Evolutionary conservation across 2,113 vertebrate genomes (phyloP).

Genomic region (Oenanthe melanoleuca): DNA sequence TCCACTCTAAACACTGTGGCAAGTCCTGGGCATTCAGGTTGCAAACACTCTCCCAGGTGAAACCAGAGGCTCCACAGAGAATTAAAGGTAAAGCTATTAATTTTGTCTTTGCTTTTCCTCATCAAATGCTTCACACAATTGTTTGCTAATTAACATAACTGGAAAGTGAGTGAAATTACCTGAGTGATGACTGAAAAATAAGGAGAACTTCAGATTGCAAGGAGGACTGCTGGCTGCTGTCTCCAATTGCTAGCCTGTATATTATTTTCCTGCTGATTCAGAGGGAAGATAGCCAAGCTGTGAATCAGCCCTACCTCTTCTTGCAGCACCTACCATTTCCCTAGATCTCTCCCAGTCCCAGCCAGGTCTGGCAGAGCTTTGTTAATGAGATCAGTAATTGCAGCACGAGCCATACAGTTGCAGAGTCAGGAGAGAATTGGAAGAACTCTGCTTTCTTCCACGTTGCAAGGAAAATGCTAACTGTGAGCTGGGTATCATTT

Average conservation of each 20-base stretch:
- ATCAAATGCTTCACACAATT: neutral
- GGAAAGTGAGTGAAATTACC: neutral
- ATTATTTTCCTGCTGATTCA: slow-evolving; percentile 47
- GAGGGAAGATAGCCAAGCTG: slow-evolving; percentile 17
- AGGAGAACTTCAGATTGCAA: neutral
- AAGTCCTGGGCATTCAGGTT: neutral
- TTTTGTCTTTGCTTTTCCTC: neutral
- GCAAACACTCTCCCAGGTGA: neutral
- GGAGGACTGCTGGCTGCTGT: neutral
- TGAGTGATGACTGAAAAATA: neutral
- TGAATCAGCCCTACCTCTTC: neutral
- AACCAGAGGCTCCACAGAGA: neutral
- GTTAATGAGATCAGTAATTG: neutral
- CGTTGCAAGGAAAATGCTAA: neutral
- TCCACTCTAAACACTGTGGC: neutral
- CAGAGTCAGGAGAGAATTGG: neutral
- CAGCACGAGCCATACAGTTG: neutral
- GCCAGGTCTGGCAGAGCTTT: neutral
- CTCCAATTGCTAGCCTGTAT: neutral
- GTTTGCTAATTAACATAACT: neutral
- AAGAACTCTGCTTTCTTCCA: neutral
- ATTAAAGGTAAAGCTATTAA: neutral
- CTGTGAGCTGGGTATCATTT: neutral
- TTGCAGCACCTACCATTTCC: slow-evolving; percentile 21
- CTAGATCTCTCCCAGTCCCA: slow-evolving; percentile 1